phyloP scores from a whole-genome alignment of 2,888 invertebrate species.

The Myopa tessellatipennis region DNA sequence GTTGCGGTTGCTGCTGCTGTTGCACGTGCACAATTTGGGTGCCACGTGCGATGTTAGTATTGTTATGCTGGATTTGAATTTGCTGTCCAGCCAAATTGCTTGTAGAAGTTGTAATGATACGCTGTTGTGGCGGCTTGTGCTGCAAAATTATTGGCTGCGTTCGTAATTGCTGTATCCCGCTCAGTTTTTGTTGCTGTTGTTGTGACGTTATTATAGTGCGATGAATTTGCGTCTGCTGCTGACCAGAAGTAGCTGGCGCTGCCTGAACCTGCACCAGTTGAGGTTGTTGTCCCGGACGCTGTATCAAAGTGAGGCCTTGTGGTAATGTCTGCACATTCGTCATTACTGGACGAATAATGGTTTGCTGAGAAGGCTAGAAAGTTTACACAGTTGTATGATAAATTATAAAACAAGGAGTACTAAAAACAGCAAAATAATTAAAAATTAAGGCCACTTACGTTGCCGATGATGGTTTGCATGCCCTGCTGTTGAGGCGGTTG shows the following conservation, averaged over 20 bases:
- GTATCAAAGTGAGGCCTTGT: constrained; percentile 67
- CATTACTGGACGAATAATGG: constrained; percentile 67
- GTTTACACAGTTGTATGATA: neutral
- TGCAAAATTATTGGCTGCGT: constrained; percentile 65
- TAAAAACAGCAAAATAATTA: neutral
- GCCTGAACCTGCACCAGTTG: constrained; percentile 68
- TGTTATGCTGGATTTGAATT: constrained; percentile 53
- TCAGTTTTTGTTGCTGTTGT: constrained; percentile 53
- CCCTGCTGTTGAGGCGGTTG: constrained; percentile 60
- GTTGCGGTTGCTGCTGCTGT: constrained; percentile 57
- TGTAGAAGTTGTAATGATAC: constrained; percentile 56
- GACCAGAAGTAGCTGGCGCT: constrained; percentile 50
- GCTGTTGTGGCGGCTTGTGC: constrained; percentile 62
- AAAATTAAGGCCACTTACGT: constrained; percentile 54
- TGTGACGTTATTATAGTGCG: constrained; percentile 66
- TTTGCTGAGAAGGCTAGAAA: constrained; percentile 63
- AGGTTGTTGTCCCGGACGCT: constrained; percentile 68
- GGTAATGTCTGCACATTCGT: constrained; percentile 63
- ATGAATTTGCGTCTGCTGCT: constrained; percentile 58
- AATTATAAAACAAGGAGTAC: neutral
- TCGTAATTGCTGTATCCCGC: constrained; percentile 59
- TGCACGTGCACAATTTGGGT: constrained; percentile 62
- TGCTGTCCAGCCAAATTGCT: constrained; percentile 51
- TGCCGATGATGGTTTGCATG: constrained; percentile 58
- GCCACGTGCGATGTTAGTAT: constrained; percentile 55